phyloP scores from a whole-genome alignment of 1,140 invertebrate genomes.

The Neodiprion lecontei region DNA sequence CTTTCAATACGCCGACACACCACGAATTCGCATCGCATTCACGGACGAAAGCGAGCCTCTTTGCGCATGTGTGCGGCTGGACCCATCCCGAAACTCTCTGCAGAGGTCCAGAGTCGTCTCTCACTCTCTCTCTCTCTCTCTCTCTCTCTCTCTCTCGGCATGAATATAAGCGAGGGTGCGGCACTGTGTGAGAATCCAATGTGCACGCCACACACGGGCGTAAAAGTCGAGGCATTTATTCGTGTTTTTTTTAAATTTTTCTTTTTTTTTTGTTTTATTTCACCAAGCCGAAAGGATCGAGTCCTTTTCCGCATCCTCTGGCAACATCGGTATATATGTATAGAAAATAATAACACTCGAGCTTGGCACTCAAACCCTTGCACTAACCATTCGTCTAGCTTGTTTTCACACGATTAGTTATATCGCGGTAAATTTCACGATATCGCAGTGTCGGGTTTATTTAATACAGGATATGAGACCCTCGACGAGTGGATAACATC shows the following conservation, averaged over 20 bases:
- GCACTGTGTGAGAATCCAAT: too few relatives aligned
- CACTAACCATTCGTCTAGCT: background rate
- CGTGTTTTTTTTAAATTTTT: background rate
- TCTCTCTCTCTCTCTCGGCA: conserved; percentile 16
- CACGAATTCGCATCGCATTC: too few relatives aligned
- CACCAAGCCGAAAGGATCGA: background rate
- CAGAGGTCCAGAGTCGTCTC: conserved; percentile 23
- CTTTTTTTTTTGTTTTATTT: background rate
- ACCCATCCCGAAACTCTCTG: too few relatives aligned
- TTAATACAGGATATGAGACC: too few relatives aligned
- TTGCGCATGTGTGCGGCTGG: too few relatives aligned
- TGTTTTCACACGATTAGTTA: background rate
- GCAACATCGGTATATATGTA: background rate
- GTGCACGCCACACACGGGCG: too few relatives aligned
- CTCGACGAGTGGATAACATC: too few relatives aligned
- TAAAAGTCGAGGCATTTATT: too few relatives aligned
- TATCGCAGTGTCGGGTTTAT: background rate
- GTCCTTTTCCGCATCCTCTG: background rate
- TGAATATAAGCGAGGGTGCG: conserved; percentile 24
- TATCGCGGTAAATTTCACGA: background rate
- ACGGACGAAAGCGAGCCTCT: too few relatives aligned
- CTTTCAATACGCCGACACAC: too few relatives aligned
- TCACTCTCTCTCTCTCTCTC: conserved; percentile 36
- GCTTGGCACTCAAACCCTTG: background rate
- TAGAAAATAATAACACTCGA: background rate